Conservation (phyloP, 2,113 vertebrate genomes). For the Danio rerio region GRCz12tu NC_133191.1:26614001-26614500, state of each 20-base stretch:
- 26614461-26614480: no score
- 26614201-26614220: neutral
- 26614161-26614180: neutral
- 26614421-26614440: no score
- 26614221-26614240: neutral
- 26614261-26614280: no score
- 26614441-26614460: no score
- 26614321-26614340: no score
- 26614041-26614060: slow-evolving; percentile 6
- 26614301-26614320: no score
- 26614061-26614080: neutral
- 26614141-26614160: neutral
- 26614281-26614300: no score
- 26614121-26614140: neutral
- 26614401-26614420: no score
- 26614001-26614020: slow-evolving; percentile 87
- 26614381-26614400: no score
- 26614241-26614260: neutral
- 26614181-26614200: neutral
- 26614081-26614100: neutral
- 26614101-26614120: neutral
- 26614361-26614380: no score
- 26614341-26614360: no score
- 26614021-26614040: neutral
- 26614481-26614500: no score